These are phyloP conservation scores for Hycleus cichorii DNA, from an alignment of 1,140 invertebrate species.

Conservation along the genomic window DNA sequence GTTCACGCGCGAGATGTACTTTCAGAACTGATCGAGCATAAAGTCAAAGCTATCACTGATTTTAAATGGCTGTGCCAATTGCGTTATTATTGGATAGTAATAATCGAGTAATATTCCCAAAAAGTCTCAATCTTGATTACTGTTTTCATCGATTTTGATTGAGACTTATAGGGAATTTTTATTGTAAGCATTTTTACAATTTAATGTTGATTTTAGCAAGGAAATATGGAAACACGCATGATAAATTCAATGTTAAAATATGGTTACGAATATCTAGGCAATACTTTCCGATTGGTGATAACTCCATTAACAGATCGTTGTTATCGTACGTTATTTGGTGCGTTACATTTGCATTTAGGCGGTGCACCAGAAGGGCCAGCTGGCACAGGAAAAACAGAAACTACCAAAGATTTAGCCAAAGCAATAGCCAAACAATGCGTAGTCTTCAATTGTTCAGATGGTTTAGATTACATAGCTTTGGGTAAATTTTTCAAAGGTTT, in stretches of 20 bases:
- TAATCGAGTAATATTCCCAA: background rate
- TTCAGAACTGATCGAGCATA: constrained; percentile 57
- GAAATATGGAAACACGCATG: constrained; percentile 74
- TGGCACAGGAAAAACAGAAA: constrained; percentile 94
- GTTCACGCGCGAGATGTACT: constrained; percentile 88
- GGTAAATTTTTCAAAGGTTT: constrained; percentile 97
- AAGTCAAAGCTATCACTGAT: constrained; percentile 65
- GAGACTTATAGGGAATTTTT: too few relatives aligned
- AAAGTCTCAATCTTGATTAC: too few relatives aligned
- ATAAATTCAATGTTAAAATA: constrained; percentile 86
- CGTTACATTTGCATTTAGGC: constrained; percentile 74
- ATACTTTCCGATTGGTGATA: constrained; percentile 79
- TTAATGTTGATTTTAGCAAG: constrained; percentile 43
- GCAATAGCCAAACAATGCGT: constrained; percentile 94
- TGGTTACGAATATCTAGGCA: constrained; percentile 94
- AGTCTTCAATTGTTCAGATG: constrained; percentile 93
- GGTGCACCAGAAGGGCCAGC: constrained; percentile 93
- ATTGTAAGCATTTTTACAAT: background rate
- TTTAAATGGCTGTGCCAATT: constrained; percentile 87
- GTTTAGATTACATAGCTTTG: constrained; percentile 85
- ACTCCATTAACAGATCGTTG: constrained; percentile 89
- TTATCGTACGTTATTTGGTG: constrained; percentile 87
- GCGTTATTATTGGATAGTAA: constrained; percentile 91
- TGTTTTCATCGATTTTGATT: too few relatives aligned
- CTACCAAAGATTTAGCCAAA: constrained; percentile 93